Evolutionary conservation across 2,797 vertebrate genomes (phyloP).

Genomic region (Poecilia wingei): DNA sequence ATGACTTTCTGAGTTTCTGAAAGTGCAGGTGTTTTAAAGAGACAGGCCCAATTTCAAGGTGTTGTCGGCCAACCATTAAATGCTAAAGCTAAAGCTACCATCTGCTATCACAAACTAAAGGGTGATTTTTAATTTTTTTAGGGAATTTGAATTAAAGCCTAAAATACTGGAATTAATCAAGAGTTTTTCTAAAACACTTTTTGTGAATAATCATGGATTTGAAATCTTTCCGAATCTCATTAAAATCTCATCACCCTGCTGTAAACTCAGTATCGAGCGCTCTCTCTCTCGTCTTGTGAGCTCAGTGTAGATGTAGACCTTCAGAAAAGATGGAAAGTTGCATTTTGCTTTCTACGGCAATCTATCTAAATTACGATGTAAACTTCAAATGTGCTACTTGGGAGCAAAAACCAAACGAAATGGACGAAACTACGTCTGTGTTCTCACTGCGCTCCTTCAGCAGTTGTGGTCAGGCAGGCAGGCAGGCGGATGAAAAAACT

Average conservation of each 20-base stretch:
- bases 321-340: not conserved
- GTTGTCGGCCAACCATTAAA: not conserved
- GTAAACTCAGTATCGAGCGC: not conserved
- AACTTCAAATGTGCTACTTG: not conserved
- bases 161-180: not conserved
- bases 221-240: not conserved
- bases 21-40: too few relatives aligned
- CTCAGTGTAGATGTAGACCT: not conserved
- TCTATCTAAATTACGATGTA: not conserved
- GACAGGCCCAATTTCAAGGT: too few relatives aligned
- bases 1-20: too few relatives aligned
- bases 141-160: too few relatives aligned
- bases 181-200: not conserved
- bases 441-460: slow-evolving; percentile 36
- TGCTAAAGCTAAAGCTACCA: not conserved
- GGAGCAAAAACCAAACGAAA: not conserved
- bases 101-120: not conserved
- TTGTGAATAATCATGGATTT: not conserved
- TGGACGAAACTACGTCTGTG: slow-evolving; percentile 57
- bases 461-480: slow-evolving; percentile 14
- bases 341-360: not conserved
- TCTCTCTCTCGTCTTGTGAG: not conserved
- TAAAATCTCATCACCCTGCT: not conserved
- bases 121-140: not conserved
- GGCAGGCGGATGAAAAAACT: slow-evolving; percentile 42